phyloP scores from a whole-genome alignment of 53 echinoderm and acorn worm species.

The Mesocentrotus franciscanus region DNA sequence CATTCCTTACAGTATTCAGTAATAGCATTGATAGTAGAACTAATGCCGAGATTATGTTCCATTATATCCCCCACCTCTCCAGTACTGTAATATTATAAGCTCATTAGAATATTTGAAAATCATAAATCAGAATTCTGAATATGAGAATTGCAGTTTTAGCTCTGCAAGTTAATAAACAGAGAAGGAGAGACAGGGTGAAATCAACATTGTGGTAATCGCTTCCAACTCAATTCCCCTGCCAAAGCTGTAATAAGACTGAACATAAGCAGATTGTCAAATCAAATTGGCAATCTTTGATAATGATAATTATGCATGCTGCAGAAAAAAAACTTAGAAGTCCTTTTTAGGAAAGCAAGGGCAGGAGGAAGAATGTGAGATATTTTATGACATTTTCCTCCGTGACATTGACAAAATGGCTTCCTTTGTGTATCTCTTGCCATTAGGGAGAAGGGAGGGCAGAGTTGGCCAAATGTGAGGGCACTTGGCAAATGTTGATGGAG shows the following conservation, averaged over 20 bases:
- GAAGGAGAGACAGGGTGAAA: background rate
- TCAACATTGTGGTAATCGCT: background rate
- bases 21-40: too few species aligned
- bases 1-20: too few species aligned
- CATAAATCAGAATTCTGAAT: too few species aligned
- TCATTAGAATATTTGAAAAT: too few species aligned
- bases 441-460: slow-evolving; percentile 7
- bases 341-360: slow-evolving; percentile 48
- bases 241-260: background rate
- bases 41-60: too few species aligned
- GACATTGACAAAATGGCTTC: slow-evolving; percentile 60
- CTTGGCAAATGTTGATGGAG: slow-evolving; percentile 4
- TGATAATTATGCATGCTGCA: slow-evolving; percentile 1
- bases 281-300: slow-evolving; percentile 13
- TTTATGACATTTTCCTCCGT: slow-evolving; percentile 7
- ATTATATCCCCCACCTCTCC: too few species aligned
- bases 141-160: too few species aligned
- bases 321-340: background rate
- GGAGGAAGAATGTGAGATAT: slow-evolving; percentile 53
- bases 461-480: slow-evolving; percentile 9
- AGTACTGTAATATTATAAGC: too few species aligned
- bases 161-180: background rate
- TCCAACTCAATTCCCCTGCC: background rate
- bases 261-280: background rate
- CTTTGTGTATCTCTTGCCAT: slow-evolving; percentile 31